Base-by-base conservation (phyloP, 1,140 invertebrate species). In the Adelges cooleyi region DNA sequence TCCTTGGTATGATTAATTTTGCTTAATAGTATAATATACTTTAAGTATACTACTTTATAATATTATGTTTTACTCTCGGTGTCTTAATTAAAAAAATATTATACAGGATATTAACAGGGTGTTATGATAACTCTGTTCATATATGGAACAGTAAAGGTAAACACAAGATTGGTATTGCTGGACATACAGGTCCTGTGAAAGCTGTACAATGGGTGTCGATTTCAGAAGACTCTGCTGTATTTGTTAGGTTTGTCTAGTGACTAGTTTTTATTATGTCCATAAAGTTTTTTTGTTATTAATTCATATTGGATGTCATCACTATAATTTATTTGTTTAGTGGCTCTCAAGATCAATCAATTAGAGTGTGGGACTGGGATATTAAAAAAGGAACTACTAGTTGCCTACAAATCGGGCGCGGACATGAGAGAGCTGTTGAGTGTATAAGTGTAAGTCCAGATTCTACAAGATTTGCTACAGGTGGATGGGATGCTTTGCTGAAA, bases 101-200 rank as follows among this genome's bases (percentile, higher is more conserved):
- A n/a, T n/a, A 49, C 71, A 90, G 88, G 85, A 90, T 96, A 67
- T 72, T 97, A 10, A 88, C 88, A 65, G 94, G 94, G n/a, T 90
- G 90, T 76, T 98, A 97, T 79, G 95, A 98, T 74, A 89, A 91
- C 73, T 90, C 90, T 40, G 72, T 97, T 17, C 87, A 92, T 69
- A 80, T 98, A 65, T 97, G 92, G 92, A 87, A 82, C 15, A 79
- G 78, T 6, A 86, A 88, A 77, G 92, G 92, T 15, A 85, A 89
- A 70, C 86, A 91, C 72, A 85, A 89, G 70, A 76, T 90, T 33
- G 87, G 85, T 3, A 87, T 94, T 69, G 85, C 89, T 49, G 91
- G 89, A 2, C 95, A 98, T 74, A 82, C 82, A 29, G 86, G 82
- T 33, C 87, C 88, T 18, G 81, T 95, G 1, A 95, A 94, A 79